A percentile compares a stretch with the other conserved stretches of the same genome.
Conservation (phyloP, 2,888 invertebrate species). For the Drosophila histrio region DNA sequence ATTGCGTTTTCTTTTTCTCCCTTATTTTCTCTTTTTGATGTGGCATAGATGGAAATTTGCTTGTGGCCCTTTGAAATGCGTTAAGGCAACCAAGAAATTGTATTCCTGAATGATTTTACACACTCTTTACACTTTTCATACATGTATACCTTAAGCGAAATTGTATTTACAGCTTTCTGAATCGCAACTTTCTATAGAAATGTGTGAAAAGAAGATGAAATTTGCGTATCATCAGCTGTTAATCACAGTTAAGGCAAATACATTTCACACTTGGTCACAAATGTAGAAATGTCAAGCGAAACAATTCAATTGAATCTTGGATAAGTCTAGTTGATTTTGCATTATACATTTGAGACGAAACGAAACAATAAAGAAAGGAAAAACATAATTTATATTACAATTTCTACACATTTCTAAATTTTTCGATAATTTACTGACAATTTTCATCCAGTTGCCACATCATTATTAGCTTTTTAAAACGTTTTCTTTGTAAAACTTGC, state of each 20-base stretch:
- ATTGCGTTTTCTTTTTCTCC: conserved; percentile 20
- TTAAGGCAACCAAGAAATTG: conserved; percentile 15
- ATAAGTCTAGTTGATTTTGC: too few relatives aligned
- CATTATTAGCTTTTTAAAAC: too few relatives aligned
- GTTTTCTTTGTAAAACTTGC: neutral
- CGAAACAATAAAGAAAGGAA: too few relatives aligned
- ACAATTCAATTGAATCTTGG: neutral
- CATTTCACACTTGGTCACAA: neutral
- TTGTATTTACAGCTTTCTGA: conserved; percentile 8
- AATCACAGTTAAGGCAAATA: neutral
- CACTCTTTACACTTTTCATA: neutral
- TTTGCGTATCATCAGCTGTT: neutral
- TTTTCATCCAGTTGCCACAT: too few relatives aligned
- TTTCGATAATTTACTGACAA: too few relatives aligned
- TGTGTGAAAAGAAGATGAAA: neutral
- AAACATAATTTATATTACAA: too few relatives aligned
- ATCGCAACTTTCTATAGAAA: neutral
- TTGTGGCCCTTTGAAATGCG: conserved; percentile 20
- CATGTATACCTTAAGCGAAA: neutral
- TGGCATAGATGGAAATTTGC: conserved; percentile 48
- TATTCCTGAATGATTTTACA: conserved; percentile 25
- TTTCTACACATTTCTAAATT: too few relatives aligned
- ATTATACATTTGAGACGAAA: too few relatives aligned
- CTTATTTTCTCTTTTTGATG: conserved; percentile 10
- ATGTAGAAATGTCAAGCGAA: neutral